A percentile compares a stretch with the other conserved stretches of the same genome.
phyloP scores from a whole-genome alignment of 2,797 vertebrate genomes.

The Phataginus tetradactyla region DNA sequence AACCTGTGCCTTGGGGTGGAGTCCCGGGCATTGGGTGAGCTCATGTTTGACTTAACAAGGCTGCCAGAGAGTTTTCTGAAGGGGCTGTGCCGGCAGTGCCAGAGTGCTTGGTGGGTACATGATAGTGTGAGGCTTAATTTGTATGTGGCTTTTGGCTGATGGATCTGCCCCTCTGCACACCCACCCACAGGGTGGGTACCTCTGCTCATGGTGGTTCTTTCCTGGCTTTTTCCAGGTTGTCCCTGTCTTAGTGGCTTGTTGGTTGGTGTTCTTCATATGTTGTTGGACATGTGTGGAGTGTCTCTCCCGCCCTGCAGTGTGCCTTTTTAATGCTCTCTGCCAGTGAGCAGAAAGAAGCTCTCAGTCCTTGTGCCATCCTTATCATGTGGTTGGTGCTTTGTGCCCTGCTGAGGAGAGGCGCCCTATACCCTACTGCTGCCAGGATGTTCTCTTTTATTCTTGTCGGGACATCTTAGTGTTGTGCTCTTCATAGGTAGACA shows the following conservation, averaged over 20 bases:
- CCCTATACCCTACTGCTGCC: rapidly evolving
- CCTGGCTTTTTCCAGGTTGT: not conserved
- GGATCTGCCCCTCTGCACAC: too few relatives aligned
- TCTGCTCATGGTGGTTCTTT: rapidly evolving
- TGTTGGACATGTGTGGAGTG: rapidly evolving
- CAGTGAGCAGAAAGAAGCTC: not conserved
- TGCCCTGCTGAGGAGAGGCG: not conserved
- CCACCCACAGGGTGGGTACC: too few relatives aligned
- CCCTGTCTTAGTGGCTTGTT: not conserved
- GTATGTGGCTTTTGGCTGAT: too few relatives aligned
- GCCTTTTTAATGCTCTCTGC: not conserved
- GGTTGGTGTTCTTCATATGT: not conserved
- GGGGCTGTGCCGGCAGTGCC: rapidly evolving
- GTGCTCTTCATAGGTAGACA: not conserved
- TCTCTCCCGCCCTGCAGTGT: not conserved
- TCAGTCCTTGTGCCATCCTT: rapidly evolving
- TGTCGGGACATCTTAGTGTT: not conserved
- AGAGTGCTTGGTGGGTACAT: too few relatives aligned
- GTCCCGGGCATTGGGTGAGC: not conserved
- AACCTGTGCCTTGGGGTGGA: not conserved
- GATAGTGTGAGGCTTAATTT: too few relatives aligned
- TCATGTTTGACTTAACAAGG: too few relatives aligned
- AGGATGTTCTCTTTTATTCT: not conserved
- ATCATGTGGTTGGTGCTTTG: rapidly evolving
- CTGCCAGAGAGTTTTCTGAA: not conserved